A percentile compares a stretch with the other conserved stretches of the same genome.
Evolutionary conservation across 2,888 invertebrate genomes (phyloP).

Genomic region (Hololepta plana): DNA sequence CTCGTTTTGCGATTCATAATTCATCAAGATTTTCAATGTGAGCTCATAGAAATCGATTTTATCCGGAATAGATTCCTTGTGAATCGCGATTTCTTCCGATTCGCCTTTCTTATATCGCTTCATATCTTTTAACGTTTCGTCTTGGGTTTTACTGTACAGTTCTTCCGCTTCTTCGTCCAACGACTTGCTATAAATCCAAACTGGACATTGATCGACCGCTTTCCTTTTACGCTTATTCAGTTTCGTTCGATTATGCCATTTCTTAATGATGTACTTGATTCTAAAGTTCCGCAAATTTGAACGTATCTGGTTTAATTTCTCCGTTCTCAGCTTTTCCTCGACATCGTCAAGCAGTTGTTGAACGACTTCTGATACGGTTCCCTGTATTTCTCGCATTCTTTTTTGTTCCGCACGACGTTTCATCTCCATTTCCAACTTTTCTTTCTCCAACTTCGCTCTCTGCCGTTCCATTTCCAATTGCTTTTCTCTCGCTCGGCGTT

Average conservation of each 20-base stretch:
- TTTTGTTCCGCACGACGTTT: slow-evolving; percentile 8
- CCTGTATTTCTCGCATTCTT: slow-evolving; percentile 13
- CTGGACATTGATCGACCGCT: slow-evolving; percentile 33
- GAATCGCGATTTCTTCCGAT: slow-evolving; percentile 14
- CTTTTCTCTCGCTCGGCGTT: too few species aligned
- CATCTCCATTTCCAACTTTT: slow-evolving; percentile 4
- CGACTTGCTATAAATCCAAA: slow-evolving; percentile 31
- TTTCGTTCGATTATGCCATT: slow-evolving; percentile 28
- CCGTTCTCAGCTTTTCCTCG: slow-evolving; percentile 23
- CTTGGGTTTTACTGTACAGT: slow-evolving; percentile 27
- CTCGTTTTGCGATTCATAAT: too few species aligned
- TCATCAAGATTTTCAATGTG: slow-evolving; percentile 15
- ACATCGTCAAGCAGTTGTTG: slow-evolving; percentile 21
- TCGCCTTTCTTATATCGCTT: slow-evolving; percentile 31
- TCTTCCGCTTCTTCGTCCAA: slow-evolving; percentile 26
- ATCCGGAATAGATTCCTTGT: slow-evolving; percentile 11
- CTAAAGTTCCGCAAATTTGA: slow-evolving; percentile 16
- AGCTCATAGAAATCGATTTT: slow-evolving; percentile 16
- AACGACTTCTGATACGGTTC: slow-evolving; percentile 19
- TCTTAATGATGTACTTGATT: slow-evolving; percentile 24
- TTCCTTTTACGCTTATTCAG: slow-evolving; percentile 29
- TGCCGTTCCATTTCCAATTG: slow-evolving; percentile 2
- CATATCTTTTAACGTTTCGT: slow-evolving; percentile 27
- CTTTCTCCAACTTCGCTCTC: slow-evolving; percentile 4
- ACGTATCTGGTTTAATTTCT: slow-evolving; percentile 6